phyloP scores from a whole-genome alignment of 2,113 vertebrate genomes.

The Dasyprocta punctata region DNA sequence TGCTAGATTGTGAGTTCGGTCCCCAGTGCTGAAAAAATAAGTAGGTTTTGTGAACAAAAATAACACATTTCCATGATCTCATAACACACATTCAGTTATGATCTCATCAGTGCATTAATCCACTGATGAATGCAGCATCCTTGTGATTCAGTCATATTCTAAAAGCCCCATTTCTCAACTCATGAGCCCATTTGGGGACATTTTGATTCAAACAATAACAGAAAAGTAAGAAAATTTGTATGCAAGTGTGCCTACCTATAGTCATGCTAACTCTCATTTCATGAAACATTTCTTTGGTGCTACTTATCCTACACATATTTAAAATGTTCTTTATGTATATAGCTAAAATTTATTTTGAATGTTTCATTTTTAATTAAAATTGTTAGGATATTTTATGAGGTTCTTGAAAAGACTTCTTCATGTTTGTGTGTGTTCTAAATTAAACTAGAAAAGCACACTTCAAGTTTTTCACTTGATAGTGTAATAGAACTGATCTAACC shows the following conservation, averaged over 20 bases:
- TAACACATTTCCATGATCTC: not conserved
- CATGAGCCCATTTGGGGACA: not conserved
- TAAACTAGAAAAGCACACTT: slow-evolving; percentile 41
- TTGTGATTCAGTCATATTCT: not conserved
- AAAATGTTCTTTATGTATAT: slow-evolving; percentile 44
- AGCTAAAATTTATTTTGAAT: slow-evolving; percentile 50
- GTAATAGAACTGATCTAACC: slow-evolving; percentile 40
- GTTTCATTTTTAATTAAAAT: slow-evolving; percentile 53
- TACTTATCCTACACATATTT: slow-evolving; percentile 60
- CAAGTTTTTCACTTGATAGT: slow-evolving; percentile 58
- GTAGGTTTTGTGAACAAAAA: not conserved
- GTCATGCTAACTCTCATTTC: slow-evolving; percentile 38
- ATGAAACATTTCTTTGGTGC: slow-evolving; percentile 14
- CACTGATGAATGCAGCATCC: not conserved
- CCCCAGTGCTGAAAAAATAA: no score
- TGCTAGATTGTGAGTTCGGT: no score
- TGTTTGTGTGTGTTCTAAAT: slow-evolving; percentile 38
- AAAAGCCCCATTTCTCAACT: not conserved
- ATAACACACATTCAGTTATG: not conserved
- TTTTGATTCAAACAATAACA: not conserved
- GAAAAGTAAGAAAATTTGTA: not conserved
- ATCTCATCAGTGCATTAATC: not conserved
- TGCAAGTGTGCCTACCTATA: not conserved
- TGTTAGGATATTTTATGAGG: slow-evolving; percentile 61
- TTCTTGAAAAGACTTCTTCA: slow-evolving; percentile 65